These are phyloP conservation scores for Macrotis lagotis DNA, from an alignment of 2,113 vertebrate species.

Conservation along the genomic window DNA sequence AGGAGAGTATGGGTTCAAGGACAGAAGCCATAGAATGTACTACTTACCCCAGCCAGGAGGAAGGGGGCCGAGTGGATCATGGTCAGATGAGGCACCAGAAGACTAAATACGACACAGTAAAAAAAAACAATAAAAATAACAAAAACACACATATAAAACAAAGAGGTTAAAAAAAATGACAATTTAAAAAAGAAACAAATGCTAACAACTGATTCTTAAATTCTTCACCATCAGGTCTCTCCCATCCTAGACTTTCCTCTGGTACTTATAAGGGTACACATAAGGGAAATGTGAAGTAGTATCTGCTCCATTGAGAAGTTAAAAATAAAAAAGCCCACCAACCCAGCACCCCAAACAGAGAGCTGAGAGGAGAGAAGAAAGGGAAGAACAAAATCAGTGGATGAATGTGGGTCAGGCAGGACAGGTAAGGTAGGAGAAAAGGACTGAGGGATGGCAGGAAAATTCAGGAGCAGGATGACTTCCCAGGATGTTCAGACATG, in stretches of 20 bases:
- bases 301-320: constrained; percentile 39
- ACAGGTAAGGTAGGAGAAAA: not conserved
- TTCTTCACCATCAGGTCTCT: constrained; percentile 6
- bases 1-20: not conserved
- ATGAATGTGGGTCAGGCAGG: constrained; percentile 5
- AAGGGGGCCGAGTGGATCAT: constrained; percentile 95
- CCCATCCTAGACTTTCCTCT: not conserved
- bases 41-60: constrained; percentile 99
- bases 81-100: constrained; percentile 90
- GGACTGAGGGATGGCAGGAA: not conserved
- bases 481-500: constrained; percentile 55
- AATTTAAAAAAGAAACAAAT: constrained; percentile 52
- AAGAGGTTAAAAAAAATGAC: constrained; percentile 55
- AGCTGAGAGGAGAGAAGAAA: constrained; percentile 24
- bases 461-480: not conserved
- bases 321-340: constrained; percentile 20
- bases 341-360: constrained; percentile 10
- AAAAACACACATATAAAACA: constrained; percentile 53
- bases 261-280: constrained; percentile 24
- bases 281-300: not conserved
- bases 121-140: no score
- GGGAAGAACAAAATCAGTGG: not conserved
- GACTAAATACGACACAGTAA: constrained; percentile 88
- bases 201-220: constrained; percentile 43
- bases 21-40: not conserved